Evolutionary conservation across 2,888 invertebrate genomes (phyloP), one percentile per base, ranked within the genome.

Genomic region (Pollenia griseotomentosa): DNA sequence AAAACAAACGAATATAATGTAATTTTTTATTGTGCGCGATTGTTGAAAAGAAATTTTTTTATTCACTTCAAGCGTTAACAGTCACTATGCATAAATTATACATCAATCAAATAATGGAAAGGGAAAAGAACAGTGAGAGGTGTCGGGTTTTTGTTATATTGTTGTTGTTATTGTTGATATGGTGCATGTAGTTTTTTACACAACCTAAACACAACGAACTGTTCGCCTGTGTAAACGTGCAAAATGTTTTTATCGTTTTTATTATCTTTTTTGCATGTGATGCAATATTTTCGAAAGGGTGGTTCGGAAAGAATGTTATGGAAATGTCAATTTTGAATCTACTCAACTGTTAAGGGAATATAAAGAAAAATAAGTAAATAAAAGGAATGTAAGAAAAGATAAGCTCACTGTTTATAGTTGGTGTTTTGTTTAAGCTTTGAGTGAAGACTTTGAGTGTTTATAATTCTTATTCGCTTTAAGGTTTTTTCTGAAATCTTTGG

Each of bases 41-140:
- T 61, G 10, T 16, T 61, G 9, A 46, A 16, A 48, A 42, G 0
- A 40, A 68, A 12, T 61, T 46, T 42, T 66, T 14, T 42, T 63
- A 23, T 70, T 57, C 44, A 55, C 51, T 65, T 82, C 55, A 68
- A 68, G 68, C 82, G 82, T 78, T 82, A 74, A 74, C 82, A 86
- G 78, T 79, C 74, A 55, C 82, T 57, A 33, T 78, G 82, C 78
- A 86, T 86, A 82, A 79, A 86, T 82, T 78, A 79, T 57, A 74
- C 82, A 82, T 82, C 85, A 86, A 86, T 86, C 68, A 86, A 61
- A 73, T 63, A 53, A 42, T n/a, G n/a, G 42, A 44, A 53, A 12
- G 19, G 53, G 61, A 19, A 14, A 46, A 46, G 70, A 53, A 33
- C 7, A 59, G 12, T 2, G 48, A 1, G 19, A 40, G 9, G 19